Evolutionary conservation across 2,113 vertebrate species (phyloP).

Genomic region (Thermophis baileyi): DNA sequence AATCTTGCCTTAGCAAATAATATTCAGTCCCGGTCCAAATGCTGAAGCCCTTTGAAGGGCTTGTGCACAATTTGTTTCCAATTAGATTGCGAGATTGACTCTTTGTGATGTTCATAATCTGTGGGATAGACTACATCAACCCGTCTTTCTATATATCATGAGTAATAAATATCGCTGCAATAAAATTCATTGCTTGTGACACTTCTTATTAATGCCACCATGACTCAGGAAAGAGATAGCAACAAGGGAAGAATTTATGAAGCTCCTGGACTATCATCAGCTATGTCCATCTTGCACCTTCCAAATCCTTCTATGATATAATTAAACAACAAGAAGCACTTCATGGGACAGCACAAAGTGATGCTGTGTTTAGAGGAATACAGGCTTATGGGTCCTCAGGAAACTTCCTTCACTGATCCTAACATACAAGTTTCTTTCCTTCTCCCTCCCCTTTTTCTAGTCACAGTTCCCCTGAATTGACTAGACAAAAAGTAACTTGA

Average conservation of each 20-base stretch:
- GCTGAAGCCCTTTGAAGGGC: constrained; percentile 42
- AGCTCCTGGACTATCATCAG: not conserved
- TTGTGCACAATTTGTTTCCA: constrained; percentile 58
- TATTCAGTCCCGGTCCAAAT: constrained; percentile 25
- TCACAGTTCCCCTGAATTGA: not conserved
- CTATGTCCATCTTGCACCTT: not conserved
- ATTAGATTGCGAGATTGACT: constrained; percentile 49
- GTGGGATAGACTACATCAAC: constrained; percentile 29
- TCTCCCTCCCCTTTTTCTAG: not conserved
- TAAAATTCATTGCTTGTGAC: constrained; percentile 63
- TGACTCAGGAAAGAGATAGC: constrained; percentile 21
- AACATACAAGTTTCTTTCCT: not conserved
- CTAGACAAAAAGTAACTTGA: not conserved
- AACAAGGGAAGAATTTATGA: constrained; percentile 35
- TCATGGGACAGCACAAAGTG: not conserved
- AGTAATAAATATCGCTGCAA: constrained; percentile 54
- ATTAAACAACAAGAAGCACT: not conserved
- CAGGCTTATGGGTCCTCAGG: not conserved
- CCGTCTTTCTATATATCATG: constrained; percentile 45
- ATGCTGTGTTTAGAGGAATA: not conserved
- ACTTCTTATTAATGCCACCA: constrained; percentile 58
- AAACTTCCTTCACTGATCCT: not conserved
- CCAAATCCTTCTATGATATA: not conserved
- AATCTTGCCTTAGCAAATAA: constrained; percentile 23
- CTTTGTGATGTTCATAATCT: constrained; percentile 55